These are phyloP conservation scores for Epizoanthus scotinus DNA, from an alignment of 92 coral and sea anemone species.

Conservation along the genomic window DNA sequence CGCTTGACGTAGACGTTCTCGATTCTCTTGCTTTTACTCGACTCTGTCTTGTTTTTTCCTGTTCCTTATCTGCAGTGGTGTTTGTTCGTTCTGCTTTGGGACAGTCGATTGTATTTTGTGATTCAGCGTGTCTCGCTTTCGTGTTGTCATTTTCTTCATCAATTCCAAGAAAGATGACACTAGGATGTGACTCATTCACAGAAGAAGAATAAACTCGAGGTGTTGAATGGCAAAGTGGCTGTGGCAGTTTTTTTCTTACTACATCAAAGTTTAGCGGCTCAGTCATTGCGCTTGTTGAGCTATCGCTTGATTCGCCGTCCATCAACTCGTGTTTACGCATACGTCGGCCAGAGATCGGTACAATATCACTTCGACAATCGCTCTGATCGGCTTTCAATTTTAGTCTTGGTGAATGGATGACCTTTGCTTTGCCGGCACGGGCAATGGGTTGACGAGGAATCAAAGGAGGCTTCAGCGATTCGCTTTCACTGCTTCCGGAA, in stretches of 20 bases:
- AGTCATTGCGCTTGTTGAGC: conserved; percentile 81
- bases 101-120: background rate
- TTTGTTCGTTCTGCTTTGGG: conserved; percentile 7
- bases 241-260: conserved; percentile 25
- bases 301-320: conserved; percentile 76
- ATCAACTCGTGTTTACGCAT: conserved; percentile 35
- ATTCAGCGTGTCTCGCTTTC: background rate
- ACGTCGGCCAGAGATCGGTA: conserved; percentile 32
- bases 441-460: conserved; percentile 59
- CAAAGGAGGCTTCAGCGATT: conserved; percentile 6
- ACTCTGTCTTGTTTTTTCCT: conserved; percentile 42
- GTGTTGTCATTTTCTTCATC: conserved; percentile 50
- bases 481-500: conserved; percentile 39
- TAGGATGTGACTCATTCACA: conserved; percentile 47
- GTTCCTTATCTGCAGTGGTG: conserved; percentile 16
- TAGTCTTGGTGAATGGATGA: conserved; percentile 67
- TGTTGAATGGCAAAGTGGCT: conserved; percentile 35
- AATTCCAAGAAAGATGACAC: conserved; percentile 78
- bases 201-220: conserved; percentile 52
- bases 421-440: conserved; percentile 66
- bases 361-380: conserved; percentile 75
- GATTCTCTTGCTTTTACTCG: conserved; percentile 53
- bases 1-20: conserved; percentile 50
- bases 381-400: conserved; percentile 52
- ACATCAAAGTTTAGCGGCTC: conserved; percentile 72